Conservation (phyloP, 1,140 invertebrate genomes). For the Aplysia californica region DNA sequence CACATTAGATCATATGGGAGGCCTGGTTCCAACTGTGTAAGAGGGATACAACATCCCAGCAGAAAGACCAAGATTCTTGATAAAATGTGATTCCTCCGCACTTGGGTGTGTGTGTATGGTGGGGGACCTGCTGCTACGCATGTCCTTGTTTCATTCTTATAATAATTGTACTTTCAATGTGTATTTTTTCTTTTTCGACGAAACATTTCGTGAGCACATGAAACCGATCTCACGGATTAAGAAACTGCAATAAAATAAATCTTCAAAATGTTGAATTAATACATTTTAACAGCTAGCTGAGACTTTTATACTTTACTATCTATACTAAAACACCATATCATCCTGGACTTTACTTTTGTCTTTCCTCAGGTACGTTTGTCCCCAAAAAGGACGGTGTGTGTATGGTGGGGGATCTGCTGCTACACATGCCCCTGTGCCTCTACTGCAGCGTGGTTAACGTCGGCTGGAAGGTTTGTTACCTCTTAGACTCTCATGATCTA, state of each 20-base stretch:
- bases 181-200: no score
- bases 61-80: no score
- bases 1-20: neutral
- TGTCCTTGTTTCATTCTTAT: neutral
- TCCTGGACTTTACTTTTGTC: neutral
- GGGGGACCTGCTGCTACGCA: neutral
- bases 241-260: no score
- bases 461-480: constrained; percentile 69
- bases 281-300: no score
- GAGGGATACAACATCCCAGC: no score
- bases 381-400: constrained; percentile 76
- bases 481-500: neutral
- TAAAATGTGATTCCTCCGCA: neutral
- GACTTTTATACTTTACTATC: neutral
- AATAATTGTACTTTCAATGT: no score
- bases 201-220: no score
- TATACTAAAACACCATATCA: neutral
- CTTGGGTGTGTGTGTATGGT: neutral
- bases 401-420: constrained; percentile 78
- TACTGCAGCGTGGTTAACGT: constrained; percentile 78
- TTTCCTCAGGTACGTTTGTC: neutral
- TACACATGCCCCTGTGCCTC: constrained; percentile 79
- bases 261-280: no score
- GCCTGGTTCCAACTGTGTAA: no score
- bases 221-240: no score